Conservation (phyloP, 2,113 vertebrate species). For the human region GRCh38 chr3:87438001-87438500, state of each 20-base stretch:
- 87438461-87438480: not conserved
- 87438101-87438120: not conserved
- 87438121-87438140: not conserved
- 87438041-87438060: not conserved
- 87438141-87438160: not conserved
- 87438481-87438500: not conserved
- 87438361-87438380: not conserved
- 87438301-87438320: not conserved
- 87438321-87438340: not conserved
- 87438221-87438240: not conserved
- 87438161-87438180: not conserved
- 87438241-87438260: not conserved
- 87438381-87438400: not conserved
- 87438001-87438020: not conserved
- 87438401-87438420: not conserved
- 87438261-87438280: not conserved
- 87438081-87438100: not conserved
- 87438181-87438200: not conserved
- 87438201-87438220: not conserved
- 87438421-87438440: not conserved
- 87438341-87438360: not conserved
- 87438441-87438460: not conserved
- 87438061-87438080: not conserved
- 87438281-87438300: not conserved
- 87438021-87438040: not conserved